Evolutionary conservation across 2,113 vertebrate genomes (phyloP), one percentile per base, ranked within the genome.

Genomic region (Protobothrops mucrosquamatus): DNA sequence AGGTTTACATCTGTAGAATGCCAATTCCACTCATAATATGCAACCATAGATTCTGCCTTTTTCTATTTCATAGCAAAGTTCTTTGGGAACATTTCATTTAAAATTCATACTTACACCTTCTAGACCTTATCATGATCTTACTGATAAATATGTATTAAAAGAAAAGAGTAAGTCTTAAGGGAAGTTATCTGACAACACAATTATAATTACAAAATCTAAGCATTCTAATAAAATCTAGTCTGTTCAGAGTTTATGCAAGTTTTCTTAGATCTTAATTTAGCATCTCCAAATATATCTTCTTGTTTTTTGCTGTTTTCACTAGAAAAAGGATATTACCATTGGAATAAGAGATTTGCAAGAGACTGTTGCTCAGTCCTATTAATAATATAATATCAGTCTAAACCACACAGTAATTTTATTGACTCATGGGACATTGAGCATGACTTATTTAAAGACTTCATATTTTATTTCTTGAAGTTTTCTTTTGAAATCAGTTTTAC

Each of bases 321-420:
- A 96, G 43, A 90, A 93, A 91, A 95, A 94, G 89, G 64, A 12
- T 92, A 96, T 95, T 96, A 94, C 43, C 85, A 91, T 23, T 57
- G 85, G 92, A 96, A 94, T 94, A 92, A 94, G 85, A 92, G 94
- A 94, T 96, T 96, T 95, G 91, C 86, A 93, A 91, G 92, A 95
- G 91, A 94, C 59, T 93, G 88, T 93, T 94, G 92, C 92, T 95
- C 61, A 94, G 69, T 94, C 87, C 87, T 96, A 94, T 94, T 97
- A 96, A 94, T 95, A 96, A 94, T 91, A 96, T 91, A 94, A 96
- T 95, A 96, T 95, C 93, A 90, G 69, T 85, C 94, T 91, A 94
- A 96, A 97, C 56, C 93, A 95, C 92, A 95, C 93, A 96, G 94
- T 94, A 96, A 95, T 96, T 95, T 96, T 97, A 91, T 96, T 96